Evolutionary conservation across 1,140 invertebrate species (phyloP), one percentile per base, ranked within the genome.

Genomic region (Aleiodes sp.): DNA sequence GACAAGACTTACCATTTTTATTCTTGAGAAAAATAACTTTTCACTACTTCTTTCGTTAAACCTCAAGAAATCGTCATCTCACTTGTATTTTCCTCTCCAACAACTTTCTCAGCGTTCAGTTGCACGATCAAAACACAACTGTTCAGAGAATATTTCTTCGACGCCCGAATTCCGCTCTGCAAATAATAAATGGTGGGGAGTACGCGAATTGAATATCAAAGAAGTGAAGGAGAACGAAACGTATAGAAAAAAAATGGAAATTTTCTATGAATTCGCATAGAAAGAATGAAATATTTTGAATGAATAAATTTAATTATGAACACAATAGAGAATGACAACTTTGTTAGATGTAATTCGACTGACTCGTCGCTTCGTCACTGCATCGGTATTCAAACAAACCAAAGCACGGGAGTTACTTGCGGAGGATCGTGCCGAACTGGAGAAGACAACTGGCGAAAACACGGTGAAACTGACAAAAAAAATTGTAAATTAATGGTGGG

Each of bases 401-500:
- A 52, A 52, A 21, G 46, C 7, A 24, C 21, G 6, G 12, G 3
- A 52, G 16, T 24, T 12, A 24, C 46, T 24, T 24, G 9, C 41
- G 14, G 41, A 10, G 41, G 14, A 52, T 24, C 21, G 16, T 52
- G 46, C 16, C 46, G 46, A 52, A 52, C 46, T 52, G 21, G 21
- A 52, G 9, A 12, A 21, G 4, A 52, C 9, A 52, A 52, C 46
- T 52, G 41, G n/a, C n/a, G n/a, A n/a, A n/a, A n/a, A n/a, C n/a
- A n/a, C n/a, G n/a, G n/a, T n/a, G n/a, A n/a, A n/a, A n/a, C n/a
- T 21, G 46, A 1, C 26, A 52, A 52, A 52, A 24, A 52, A 21
- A 4, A 4, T 52, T 9, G 46, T 16, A 52, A 52, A 52, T 16
- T 52, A 52, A 52, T 52, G 46, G 46, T 52, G 46, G 46, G 46